Percentiles rank a stretch among this genome's conserved stretches.
These are phyloP conservation scores for Pycnonotus jocosus DNA, from an alignment of 2,113 vertebrate species.

Conservation along the genomic window DNA sequence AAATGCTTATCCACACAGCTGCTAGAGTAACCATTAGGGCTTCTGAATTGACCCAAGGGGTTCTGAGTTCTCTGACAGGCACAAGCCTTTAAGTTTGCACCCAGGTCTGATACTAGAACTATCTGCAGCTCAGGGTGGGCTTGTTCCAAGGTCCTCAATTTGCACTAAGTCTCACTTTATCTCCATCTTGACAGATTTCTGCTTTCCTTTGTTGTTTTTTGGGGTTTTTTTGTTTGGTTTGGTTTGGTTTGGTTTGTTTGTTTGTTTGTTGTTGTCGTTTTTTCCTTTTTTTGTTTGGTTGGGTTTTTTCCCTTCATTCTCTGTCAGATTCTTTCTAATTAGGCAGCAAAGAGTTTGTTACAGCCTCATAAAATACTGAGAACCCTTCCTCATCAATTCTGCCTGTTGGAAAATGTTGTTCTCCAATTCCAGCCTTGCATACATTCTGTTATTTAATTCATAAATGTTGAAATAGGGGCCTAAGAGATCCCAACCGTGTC, in stretches of 20 bases:
- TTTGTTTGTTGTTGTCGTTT: no score
- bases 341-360: neutral
- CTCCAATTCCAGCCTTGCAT: neutral
- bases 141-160: neutral
- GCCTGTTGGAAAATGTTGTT: neutral
- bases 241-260: no score
- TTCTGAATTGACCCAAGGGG: neutral
- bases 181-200: neutral
- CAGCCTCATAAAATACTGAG: neutral
- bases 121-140: neutral
- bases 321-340: neutral
- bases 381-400: neutral
- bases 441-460: slow-evolving; percentile 13
- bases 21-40: neutral
- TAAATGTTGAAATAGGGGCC: neutral
- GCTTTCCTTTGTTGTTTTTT: neutral
- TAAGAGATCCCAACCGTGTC: slow-evolving; percentile 27
- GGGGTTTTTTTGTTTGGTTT: no score
- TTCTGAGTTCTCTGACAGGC: neutral
- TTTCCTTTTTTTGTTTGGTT: no score
- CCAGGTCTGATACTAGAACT: neutral
- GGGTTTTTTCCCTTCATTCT: fast-evolving
- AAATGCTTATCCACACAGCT: neutral
- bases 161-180: neutral
- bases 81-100: neutral